Conservation (phyloP, 1,140 invertebrate genomes). For the Bombus affinis region DNA sequence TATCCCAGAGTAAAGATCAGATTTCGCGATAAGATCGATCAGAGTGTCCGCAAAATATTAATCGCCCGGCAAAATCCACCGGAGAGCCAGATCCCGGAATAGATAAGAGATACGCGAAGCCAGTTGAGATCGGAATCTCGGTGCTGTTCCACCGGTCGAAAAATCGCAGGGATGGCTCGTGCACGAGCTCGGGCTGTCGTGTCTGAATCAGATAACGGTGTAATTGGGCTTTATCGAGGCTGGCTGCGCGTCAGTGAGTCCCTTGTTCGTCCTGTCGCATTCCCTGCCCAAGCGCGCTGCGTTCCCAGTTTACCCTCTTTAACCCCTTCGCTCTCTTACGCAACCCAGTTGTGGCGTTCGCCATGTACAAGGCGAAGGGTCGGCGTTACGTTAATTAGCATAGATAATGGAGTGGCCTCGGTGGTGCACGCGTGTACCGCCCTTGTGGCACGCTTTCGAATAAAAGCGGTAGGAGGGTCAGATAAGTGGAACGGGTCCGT, state of each 20-base stretch:
- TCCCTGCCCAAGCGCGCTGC: background rate
- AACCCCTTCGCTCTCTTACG: slow-evolving; percentile 41
- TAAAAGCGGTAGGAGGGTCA: slow-evolving; percentile 11
- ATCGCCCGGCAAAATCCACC: slow-evolving; percentile 21
- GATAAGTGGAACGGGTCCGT: slow-evolving; percentile 56
- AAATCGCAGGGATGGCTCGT: slow-evolving; percentile 36
- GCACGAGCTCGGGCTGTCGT: slow-evolving; percentile 10
- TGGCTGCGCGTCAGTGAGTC: slow-evolving; percentile 43
- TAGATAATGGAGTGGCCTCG: slow-evolving; percentile 52
- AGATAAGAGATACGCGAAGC: slow-evolving; percentile 6
- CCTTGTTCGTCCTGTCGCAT: slow-evolving; percentile 24
- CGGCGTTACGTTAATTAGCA: slow-evolving; percentile 61
- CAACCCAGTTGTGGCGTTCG: background rate
- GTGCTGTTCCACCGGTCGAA: slow-evolving; percentile 28
- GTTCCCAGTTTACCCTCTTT: slow-evolving; percentile 43
- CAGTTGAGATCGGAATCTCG: slow-evolving; percentile 9
- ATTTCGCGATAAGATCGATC: slow-evolving; percentile 2
- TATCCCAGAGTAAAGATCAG: background rate
- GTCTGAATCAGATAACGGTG: slow-evolving; percentile 59
- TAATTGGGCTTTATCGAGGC: slow-evolving; percentile 62
- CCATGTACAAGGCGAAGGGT: slow-evolving; percentile 7
- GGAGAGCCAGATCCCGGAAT: slow-evolving; percentile 19
- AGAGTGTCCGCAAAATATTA: slow-evolving; percentile 16
- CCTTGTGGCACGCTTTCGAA: slow-evolving; percentile 40
- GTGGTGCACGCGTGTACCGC: slow-evolving; percentile 9